phyloP scores from a whole-genome alignment of 2,888 invertebrate species.

The Oasisia sp. region DNA sequence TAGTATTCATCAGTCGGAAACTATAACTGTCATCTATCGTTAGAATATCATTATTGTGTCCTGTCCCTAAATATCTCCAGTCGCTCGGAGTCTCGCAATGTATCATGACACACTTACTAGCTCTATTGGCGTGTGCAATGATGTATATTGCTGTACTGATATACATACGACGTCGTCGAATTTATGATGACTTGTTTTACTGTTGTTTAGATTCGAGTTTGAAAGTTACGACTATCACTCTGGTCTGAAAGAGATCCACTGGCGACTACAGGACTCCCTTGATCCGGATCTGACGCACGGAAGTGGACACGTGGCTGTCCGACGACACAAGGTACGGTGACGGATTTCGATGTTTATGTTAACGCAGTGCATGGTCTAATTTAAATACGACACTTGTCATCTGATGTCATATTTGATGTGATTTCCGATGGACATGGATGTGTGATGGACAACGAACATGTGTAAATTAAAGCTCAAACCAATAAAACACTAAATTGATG shows the following conservation, averaged over 20 bases:
- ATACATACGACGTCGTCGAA: not conserved
- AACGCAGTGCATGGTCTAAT: not conserved
- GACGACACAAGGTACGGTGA: not conserved
- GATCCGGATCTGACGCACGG: constrained; percentile 18
- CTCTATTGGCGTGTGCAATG: not conserved
- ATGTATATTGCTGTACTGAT: not conserved
- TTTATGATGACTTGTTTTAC: not conserved
- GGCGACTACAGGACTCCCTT: constrained; percentile 20
- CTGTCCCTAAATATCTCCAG: no score
- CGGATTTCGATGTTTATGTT: not conserved
- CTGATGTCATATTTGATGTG: not conserved
- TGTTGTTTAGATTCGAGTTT: constrained; percentile 17
- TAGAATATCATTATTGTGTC: no score
- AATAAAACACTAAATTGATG: no score
- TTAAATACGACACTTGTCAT: not conserved
- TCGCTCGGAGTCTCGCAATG: no score
- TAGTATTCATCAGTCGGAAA: no score
- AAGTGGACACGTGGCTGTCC: constrained; percentile 20
- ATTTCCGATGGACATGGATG: not conserved
- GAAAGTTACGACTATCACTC: constrained; percentile 26
- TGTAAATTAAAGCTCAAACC: no score
- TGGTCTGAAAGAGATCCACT: constrained; percentile 17
- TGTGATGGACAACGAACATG: no score
- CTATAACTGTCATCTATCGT: no score
- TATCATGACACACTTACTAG: no score